A percentile compares a stretch with the other conserved stretches of the same genome.
phyloP scores from a whole-genome alignment of 2,888 invertebrate species.

The Cephonodes hylas region DNA sequence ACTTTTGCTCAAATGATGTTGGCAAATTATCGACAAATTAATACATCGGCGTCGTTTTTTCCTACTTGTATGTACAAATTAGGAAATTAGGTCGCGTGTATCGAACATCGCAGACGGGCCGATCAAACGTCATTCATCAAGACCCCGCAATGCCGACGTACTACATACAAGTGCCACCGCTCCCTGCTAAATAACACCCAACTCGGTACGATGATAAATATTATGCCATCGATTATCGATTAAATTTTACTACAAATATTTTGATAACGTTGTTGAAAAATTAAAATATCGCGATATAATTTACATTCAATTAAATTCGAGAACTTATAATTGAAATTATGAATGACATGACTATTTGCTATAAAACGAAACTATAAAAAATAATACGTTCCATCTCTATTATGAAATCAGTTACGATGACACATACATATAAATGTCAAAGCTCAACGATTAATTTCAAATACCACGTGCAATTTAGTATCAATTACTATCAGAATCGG shows the following conservation, averaged over 20 bases:
- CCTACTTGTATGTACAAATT: neutral
- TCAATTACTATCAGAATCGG: neutral
- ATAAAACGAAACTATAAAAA: no score
- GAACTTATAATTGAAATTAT: no score
- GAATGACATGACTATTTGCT: no score
- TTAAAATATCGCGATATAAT: no score
- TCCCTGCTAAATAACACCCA: neutral
- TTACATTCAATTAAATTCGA: no score
- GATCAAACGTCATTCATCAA: conserved; percentile 1
- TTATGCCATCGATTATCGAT: neutral
- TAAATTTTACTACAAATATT: neutral
- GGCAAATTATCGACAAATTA: neutral
- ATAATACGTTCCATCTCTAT: no score
- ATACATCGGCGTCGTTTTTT: neutral
- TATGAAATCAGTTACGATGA: no score
- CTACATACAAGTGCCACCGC: neutral
- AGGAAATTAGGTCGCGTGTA: conserved; percentile 7
- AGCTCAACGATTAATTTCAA: no score
- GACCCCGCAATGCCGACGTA: neutral
- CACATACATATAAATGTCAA: no score
- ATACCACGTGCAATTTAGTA: no score
- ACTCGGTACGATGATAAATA: neutral
- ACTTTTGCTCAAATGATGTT: neutral
- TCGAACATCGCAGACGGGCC: conserved; percentile 1
- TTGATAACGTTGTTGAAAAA: neutral